Conservation (phyloP, 2,797 vertebrate genomes). For the Peromyscus nudipes region DNA sequence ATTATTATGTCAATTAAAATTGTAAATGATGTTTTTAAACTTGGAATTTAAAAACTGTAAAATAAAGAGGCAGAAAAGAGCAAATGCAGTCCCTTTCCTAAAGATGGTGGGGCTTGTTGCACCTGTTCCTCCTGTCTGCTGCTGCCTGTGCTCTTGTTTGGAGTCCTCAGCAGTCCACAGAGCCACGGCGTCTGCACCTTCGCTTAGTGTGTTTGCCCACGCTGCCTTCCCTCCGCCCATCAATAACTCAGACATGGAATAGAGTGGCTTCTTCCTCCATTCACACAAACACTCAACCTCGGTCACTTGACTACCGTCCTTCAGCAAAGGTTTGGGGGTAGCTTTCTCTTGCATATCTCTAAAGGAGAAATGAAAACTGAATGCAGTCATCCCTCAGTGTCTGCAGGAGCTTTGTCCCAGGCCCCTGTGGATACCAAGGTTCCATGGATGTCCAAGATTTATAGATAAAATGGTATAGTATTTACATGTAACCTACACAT, state of each 20-base stretch:
- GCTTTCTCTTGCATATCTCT: background rate
- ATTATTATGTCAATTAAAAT: background rate
- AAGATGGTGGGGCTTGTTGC: fast-evolving
- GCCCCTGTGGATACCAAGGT: background rate
- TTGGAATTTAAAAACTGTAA: background rate
- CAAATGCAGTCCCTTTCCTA: background rate
- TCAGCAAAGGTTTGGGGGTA: background rate
- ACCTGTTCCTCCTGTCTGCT: background rate
- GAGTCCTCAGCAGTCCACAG: fast-evolving
- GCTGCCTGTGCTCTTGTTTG: background rate
- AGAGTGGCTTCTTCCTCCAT: background rate
- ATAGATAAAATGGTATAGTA: background rate
- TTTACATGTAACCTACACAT: background rate
- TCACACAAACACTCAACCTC: background rate
- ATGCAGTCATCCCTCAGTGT: background rate
- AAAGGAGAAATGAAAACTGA: background rate
- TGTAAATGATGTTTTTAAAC: background rate
- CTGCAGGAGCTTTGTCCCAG: too few species aligned
- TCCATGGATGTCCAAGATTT: background rate
- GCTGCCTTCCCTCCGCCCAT: background rate
- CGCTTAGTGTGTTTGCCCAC: fast-evolving
- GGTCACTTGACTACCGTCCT: background rate
- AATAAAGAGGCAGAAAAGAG: background rate
- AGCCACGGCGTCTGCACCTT: background rate
- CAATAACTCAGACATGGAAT: background rate